A percentile compares a stretch with the other conserved stretches of the same genome.
phyloP scores from a whole-genome alignment of 2,797 vertebrate species.

The Peromyscus attwateri region DNA sequence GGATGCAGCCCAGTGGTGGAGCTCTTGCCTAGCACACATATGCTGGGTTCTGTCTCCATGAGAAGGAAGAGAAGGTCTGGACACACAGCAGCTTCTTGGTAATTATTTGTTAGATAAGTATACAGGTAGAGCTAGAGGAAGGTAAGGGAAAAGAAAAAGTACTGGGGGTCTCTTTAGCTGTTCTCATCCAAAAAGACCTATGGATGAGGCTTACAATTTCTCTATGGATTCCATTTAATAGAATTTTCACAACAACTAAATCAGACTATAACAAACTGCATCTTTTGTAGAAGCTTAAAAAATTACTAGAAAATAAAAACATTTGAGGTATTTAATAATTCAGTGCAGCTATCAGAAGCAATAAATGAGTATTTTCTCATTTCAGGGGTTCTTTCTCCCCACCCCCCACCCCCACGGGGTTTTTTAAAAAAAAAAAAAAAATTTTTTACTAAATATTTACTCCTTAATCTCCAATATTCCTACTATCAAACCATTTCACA shows the following conservation, averaged over 20 bases:
- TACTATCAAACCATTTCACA: neutral
- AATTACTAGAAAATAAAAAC: constrained; percentile 51
- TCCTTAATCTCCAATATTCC: constrained; percentile 32
- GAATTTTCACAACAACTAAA: constrained; percentile 55
- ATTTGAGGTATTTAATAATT: constrained; percentile 33
- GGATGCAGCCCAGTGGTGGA: neutral
- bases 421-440: neutral
- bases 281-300: neutral
- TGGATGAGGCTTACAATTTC: constrained; percentile 5
- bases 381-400: neutral
- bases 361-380: constrained; percentile 59
- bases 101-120: neutral
- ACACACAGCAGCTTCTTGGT: neutral
- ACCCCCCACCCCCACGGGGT: neutral
- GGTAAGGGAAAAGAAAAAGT: neutral
- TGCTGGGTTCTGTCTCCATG: neutral
- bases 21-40: neutral
- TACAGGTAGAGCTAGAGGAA: neutral
- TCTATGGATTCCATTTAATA: constrained; percentile 13
- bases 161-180: neutral
- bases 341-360: neutral
- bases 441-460: constrained; percentile 20
- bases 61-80: neutral
- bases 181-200: constrained; percentile 7
- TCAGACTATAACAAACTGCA: constrained; percentile 30